Conservation (phyloP, 2,888 invertebrate species). For the Amiota mariae region DNA sequence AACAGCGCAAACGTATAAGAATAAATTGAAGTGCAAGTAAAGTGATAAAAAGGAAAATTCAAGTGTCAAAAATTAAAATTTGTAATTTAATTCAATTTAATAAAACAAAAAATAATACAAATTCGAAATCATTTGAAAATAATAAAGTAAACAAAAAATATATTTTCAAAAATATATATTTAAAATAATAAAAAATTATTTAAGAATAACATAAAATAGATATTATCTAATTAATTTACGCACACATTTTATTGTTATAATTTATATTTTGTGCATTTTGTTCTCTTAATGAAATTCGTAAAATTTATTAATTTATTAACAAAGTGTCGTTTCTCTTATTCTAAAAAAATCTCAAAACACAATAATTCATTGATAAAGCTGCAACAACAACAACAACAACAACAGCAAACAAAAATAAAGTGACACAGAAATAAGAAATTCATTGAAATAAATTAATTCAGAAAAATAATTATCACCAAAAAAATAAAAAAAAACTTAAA, state of each 20-base stretch:
- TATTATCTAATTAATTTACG: no score
- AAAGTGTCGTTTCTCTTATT: no score
- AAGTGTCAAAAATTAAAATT: conserved; percentile 5
- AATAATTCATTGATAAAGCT: no score
- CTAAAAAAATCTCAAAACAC: no score
- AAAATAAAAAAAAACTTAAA: neutral
- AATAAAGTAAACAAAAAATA: neutral
- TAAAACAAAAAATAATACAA: conserved; percentile 18
- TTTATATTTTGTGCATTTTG: no score
- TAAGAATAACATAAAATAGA: no score
- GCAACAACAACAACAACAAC: conserved; percentile 23
- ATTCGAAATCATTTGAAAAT: neutral
- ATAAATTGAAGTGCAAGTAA: conserved; percentile 1
- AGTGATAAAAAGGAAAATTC: conserved; percentile 3
- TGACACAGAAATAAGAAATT: neutral
- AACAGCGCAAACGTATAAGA: conserved; percentile 15
- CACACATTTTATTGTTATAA: no score
- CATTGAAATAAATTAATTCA: neutral
- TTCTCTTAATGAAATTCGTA: no score
- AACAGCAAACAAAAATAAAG: conserved; percentile 24
- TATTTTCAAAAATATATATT: neutral
- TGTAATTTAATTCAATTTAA: neutral
- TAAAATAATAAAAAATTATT: conserved; percentile 4
- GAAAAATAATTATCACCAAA: neutral
- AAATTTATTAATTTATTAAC: no score